A percentile compares a stretch with the other conserved stretches of the same genome.
Evolutionary conservation across 2,113 vertebrate genomes (phyloP).

Genomic region (Lycaon pictus): DNA sequence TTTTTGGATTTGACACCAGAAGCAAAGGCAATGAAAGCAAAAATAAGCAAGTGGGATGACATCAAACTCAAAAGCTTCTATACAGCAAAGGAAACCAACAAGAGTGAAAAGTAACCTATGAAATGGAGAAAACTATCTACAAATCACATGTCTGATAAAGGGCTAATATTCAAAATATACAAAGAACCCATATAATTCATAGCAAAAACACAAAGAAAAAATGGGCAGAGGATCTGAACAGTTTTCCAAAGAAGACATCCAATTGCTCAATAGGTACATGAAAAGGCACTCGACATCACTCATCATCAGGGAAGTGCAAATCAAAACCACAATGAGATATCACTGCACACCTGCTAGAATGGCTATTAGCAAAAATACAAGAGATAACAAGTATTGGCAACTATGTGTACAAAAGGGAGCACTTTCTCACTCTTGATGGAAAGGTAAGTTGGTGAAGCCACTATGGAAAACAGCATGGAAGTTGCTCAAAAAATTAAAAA

Average conservation of each 20-base stretch:
- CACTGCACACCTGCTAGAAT: not conserved
- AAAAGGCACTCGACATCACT: not conserved
- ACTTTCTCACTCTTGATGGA: not conserved
- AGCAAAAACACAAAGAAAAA: not conserved
- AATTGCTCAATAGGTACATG: not conserved
- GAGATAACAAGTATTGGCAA: not conserved
- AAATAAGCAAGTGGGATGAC: not conserved
- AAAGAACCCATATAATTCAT: not conserved
- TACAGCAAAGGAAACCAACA: not conserved
- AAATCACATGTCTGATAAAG: not conserved
- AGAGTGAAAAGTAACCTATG: not conserved
- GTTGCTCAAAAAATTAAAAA: not conserved
- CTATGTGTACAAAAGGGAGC: not conserved
- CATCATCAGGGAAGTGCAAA: not conserved
- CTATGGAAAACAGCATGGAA: not conserved
- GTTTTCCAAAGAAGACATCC: not conserved
- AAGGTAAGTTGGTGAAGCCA: not conserved
- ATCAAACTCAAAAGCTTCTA: not conserved
- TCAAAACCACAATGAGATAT: not conserved
- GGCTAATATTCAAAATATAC: not conserved
- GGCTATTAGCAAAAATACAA: not conserved
- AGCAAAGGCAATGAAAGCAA: not conserved
- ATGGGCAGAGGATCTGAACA: not conserved
- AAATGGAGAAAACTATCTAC: not conserved
- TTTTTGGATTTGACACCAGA: not conserved